Percentiles rank a stretch among this genome's conserved stretches.
Evolutionary conservation across 53 echinoderm and acorn worm species (phyloP).

Genomic region (Hippasteria phrygiana): DNA sequence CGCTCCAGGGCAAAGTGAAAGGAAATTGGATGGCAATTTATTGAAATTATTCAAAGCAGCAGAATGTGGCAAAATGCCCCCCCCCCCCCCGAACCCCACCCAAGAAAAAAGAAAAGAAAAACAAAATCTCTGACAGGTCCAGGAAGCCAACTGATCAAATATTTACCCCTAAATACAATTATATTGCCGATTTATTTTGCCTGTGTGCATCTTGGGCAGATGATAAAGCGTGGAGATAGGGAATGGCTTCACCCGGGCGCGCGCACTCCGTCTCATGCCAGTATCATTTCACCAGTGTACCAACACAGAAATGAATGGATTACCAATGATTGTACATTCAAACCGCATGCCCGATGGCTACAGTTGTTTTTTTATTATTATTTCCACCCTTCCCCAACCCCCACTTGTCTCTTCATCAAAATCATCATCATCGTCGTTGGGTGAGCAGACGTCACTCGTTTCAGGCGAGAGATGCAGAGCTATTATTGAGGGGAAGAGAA

Average conservation of each 20-base stretch:
- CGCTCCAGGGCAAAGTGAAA: background rate
- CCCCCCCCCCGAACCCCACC: no score
- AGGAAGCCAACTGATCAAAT: slow-evolving; percentile 27
- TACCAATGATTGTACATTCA: slow-evolving; percentile 36
- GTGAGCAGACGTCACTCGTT: slow-evolving; percentile 48
- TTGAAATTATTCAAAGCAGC: background rate
- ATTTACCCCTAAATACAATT: slow-evolving; percentile 65
- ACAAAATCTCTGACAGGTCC: slow-evolving; percentile 41
- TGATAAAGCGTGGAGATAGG: slow-evolving; percentile 9
- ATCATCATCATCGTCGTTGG: background rate
- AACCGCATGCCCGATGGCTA: slow-evolving; percentile 46
- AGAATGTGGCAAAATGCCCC: background rate
- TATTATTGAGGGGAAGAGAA: slow-evolving; percentile 4
- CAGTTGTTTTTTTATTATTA: background rate
- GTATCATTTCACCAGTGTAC: slow-evolving; percentile 49
- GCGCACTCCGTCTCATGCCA: background rate
- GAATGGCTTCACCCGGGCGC: background rate
- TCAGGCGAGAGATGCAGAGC: background rate
- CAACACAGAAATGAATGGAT: slow-evolving; percentile 64
- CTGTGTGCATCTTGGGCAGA: slow-evolving; percentile 47
- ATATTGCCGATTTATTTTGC: slow-evolving; percentile 53
- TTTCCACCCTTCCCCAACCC: background rate
- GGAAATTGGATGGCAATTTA: background rate
- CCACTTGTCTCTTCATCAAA: background rate
- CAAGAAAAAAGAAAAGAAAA: no score